Evolutionary conservation across 1,140 invertebrate species (phyloP), one percentile per base, ranked within the genome.

Genomic region (Drosophila melanogaster): DNA sequence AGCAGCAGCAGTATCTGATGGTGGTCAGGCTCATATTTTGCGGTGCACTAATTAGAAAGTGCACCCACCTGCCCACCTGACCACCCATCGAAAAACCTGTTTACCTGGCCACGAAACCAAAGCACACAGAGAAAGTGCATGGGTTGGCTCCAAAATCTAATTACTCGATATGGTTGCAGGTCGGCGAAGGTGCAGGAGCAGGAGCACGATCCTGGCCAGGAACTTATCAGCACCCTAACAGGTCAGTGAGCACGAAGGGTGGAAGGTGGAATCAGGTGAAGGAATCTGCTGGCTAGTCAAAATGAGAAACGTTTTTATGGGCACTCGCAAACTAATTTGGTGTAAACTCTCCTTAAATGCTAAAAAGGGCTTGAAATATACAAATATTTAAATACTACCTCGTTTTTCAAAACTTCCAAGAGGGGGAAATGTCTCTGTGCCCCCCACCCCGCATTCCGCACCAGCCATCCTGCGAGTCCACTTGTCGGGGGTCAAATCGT

Each of bases 101-200:
- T 86, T 77, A 75, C 72, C 76, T 79, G 62, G 37, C 56, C 58
- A 69, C 65, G 15, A 15, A 17, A 40, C 17, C 43, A 24, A 47
- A 22, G 7, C 19, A 47, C 17, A 43, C 17, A 38, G 38, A 58
- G 56, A 76, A 81, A 76, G 33, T 60, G 81, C 79, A 61, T 11
- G 62, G 50, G 64, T 83, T 65, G 57, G 65, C 83, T 79, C 75
- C 76, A 72, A 86, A 86, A 86, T 87, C 66, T 87, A 87, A 86
- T 86, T 86, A 86, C 77, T 49, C 60, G 65, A 61, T 53, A 66
- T 53, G 64, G 60, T 1, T 19, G 58, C 46, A 44, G 44, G 47
- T 6, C 1, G 19, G 38, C 2, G 19, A 1, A 22, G 19, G 19
- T 22, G 19, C 19, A 22, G 19, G 19, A 22, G 19, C 37, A 37